Percentiles rank a stretch among this genome's conserved stretches.
phyloP scores from a whole-genome alignment of 2,888 invertebrate species.

The Lasioglossum morio region DNA sequence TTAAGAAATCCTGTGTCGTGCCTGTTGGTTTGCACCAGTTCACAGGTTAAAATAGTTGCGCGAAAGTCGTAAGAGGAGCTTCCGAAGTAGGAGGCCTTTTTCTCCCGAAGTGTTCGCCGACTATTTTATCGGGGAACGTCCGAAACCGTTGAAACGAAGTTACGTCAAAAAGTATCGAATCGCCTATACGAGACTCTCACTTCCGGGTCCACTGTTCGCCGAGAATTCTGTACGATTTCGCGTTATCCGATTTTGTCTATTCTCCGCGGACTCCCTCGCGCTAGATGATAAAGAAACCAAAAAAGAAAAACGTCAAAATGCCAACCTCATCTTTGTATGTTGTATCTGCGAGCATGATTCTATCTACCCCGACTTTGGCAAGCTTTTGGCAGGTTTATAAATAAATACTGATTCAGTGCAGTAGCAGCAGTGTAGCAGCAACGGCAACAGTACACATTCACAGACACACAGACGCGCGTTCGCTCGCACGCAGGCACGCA shows the following conservation, averaged over 20 bases:
- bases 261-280: neutral
- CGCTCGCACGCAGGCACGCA: neutral
- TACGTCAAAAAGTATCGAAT: neutral
- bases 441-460: neutral
- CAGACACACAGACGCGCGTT: neutral
- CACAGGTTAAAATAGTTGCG: slow-evolving; percentile 83
- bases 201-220: neutral
- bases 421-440: slow-evolving; percentile 55
- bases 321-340: slow-evolving; percentile 32
- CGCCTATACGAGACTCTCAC: neutral
- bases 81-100: slow-evolving; percentile 47
- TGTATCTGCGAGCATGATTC: slow-evolving; percentile 41
- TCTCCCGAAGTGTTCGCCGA: slow-evolving; percentile 10
- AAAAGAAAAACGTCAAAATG: slow-evolving; percentile 40
- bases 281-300: neutral
- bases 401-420: slow-evolving; percentile 82
- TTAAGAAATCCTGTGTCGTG: slow-evolving; percentile 82
- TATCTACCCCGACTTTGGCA: slow-evolving; percentile 75
- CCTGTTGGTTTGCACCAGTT: slow-evolving; percentile 82
- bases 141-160: neutral
- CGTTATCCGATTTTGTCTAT: neutral
- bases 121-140: neutral
- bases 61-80: slow-evolving; percentile 77
- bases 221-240: neutral
- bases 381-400: slow-evolving; percentile 80